Percentiles rank a stretch among this genome's conserved stretches.
These are phyloP conservation scores for Eriosoma lanigerum DNA, from an alignment of 1,140 invertebrate genomes.

Conservation along the genomic window DNA sequence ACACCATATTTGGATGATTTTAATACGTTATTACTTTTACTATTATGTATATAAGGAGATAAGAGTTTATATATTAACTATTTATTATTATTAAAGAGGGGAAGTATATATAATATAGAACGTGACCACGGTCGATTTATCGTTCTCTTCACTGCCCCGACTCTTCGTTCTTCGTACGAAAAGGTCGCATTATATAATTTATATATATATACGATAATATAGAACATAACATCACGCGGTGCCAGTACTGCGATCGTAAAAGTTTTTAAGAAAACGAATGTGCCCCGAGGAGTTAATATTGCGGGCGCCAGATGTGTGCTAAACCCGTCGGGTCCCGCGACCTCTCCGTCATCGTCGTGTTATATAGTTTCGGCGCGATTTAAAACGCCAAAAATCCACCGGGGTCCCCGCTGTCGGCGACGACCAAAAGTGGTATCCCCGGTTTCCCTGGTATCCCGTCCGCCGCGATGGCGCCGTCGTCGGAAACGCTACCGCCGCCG, in stretches of 20 bases:
- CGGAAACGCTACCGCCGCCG: not conserved
- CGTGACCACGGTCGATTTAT: slow-evolving; percentile 21
- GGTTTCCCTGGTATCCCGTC: not conserved
- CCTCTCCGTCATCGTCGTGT: not conserved
- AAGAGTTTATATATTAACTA: too few species aligned
- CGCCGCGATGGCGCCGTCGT: not conserved
- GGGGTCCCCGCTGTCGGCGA: not conserved
- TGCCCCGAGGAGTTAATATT: slow-evolving; percentile 43
- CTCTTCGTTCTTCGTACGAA: not conserved
- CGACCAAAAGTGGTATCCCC: not conserved
- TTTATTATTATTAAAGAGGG: not conserved
- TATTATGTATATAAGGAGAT: too few species aligned
- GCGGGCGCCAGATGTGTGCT: slow-evolving; percentile 45
- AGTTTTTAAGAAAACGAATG: slow-evolving; percentile 39
- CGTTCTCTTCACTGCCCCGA: not conserved
- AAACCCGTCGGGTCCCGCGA: not conserved
- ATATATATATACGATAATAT: not conserved
- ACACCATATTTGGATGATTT: too few species aligned
- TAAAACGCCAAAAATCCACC: not conserved
- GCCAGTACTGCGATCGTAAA: slow-evolving; percentile 41
- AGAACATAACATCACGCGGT: too few species aligned
- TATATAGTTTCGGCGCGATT: not conserved
- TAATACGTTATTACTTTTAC: too few species aligned
- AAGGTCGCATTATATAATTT: not conserved
- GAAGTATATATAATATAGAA: not conserved